Percentiles rank a stretch among this genome's conserved stretches.
These are phyloP conservation scores for Psophia crepitans DNA, from an alignment of 2,113 vertebrate genomes.

Conservation along the genomic window DNA sequence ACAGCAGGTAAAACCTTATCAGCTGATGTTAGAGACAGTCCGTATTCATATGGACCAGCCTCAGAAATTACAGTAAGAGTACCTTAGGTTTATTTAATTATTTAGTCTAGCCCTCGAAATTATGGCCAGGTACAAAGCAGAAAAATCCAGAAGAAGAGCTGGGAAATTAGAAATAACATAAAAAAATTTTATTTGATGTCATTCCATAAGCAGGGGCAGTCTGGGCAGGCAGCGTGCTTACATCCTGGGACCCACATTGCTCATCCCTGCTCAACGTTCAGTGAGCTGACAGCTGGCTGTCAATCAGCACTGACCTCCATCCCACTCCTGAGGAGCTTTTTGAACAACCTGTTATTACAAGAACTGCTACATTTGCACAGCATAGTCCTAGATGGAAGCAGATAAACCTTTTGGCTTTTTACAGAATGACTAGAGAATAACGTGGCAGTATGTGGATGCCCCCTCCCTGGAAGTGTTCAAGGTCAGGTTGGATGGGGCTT, in stretches of 20 bases:
- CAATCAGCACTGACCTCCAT: background rate
- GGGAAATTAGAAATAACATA: background rate
- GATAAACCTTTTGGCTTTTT: background rate
- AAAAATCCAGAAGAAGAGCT: background rate
- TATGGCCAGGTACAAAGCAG: background rate
- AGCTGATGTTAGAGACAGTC: background rate
- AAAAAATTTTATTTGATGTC: background rate
- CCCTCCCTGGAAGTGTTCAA: too few species aligned
- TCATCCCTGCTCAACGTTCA: background rate
- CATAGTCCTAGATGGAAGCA: background rate
- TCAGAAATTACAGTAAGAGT: fast-evolving
- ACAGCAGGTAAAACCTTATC: background rate
- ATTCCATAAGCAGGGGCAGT: background rate
- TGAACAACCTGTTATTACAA: background rate
- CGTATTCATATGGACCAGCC: background rate
- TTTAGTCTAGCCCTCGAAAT: background rate
- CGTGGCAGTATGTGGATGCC: background rate
- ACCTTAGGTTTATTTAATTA: background rate
- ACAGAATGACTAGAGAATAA: background rate
- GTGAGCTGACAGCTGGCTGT: background rate
- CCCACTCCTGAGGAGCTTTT: background rate
- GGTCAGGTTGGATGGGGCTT: too few species aligned
- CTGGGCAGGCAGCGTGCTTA: fast-evolving
- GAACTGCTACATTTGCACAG: background rate
- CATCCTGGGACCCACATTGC: background rate